phyloP scores from a whole-genome alignment of 2,888 invertebrate species.

The Mesorhabditis sp. region DNA sequence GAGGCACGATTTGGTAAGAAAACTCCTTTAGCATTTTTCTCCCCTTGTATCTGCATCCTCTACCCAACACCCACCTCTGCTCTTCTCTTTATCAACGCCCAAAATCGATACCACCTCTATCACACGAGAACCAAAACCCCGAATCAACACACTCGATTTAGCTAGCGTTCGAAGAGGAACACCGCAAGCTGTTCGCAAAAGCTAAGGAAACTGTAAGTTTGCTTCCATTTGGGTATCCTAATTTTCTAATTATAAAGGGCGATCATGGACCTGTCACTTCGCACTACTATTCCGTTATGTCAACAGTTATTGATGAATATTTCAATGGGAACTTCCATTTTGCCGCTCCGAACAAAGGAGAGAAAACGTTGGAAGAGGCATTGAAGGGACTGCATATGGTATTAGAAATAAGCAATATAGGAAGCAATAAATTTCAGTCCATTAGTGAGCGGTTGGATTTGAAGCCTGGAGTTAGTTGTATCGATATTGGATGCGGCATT shows the following conservation, averaged over 20 bases:
- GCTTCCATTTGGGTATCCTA: not conserved
- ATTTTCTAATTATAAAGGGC: constrained; percentile 9
- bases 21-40: constrained; percentile 10
- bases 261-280: constrained; percentile 48
- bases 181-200: constrained; percentile 44
- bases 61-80: not conserved
- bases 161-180: constrained; percentile 45
- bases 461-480: constrained; percentile 31
- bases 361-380: constrained; percentile 41
- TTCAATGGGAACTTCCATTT: constrained; percentile 56
- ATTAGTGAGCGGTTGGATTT: constrained; percentile 42
- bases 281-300: constrained; percentile 57
- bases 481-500: constrained; percentile 54
- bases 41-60: not conserved
- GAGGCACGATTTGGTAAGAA: constrained; percentile 51
- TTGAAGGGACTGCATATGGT: constrained; percentile 30
- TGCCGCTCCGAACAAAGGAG: constrained; percentile 44
- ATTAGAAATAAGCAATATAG: constrained; percentile 3
- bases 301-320: constrained; percentile 54
- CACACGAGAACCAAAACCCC: not conserved
- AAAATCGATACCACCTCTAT: not conserved
- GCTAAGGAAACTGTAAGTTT: constrained; percentile 29
- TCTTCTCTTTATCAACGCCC: not conserved
- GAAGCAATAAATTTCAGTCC: not conserved
- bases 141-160: constrained; percentile 18